phyloP scores from a whole-genome alignment of 1,140 invertebrate species.

The Dufourea novaeangliae region DNA sequence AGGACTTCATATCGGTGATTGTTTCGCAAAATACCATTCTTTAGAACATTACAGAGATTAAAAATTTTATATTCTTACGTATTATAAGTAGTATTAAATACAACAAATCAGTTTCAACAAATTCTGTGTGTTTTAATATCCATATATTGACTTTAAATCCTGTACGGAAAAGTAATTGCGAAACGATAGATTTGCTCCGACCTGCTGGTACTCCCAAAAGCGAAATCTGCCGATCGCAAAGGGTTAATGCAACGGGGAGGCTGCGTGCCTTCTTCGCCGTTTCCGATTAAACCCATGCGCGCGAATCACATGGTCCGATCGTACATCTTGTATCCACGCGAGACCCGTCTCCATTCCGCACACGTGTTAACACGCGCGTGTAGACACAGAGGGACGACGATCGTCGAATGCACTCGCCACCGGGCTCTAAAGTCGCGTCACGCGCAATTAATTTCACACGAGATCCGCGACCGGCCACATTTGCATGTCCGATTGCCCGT shows the following conservation, averaged over 20 bases:
- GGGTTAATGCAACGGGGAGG: neutral
- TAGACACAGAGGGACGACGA: neutral
- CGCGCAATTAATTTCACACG: conserved; percentile 69
- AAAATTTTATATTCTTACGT: too few species aligned
- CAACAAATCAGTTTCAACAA: too few species aligned
- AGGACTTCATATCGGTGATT: too few species aligned
- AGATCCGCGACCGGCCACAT: conserved; percentile 54
- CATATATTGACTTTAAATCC: too few species aligned
- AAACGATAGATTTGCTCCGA: too few species aligned
- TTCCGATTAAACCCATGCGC: conserved; percentile 8
- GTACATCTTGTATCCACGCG: conserved; percentile 34
- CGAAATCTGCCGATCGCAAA: too few species aligned
- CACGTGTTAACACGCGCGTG: conserved; percentile 40
- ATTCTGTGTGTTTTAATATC: too few species aligned
- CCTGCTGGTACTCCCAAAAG: too few species aligned
- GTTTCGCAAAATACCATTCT: too few species aligned
- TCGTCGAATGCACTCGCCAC: conserved; percentile 39
- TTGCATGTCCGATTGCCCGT: conserved; percentile 68
- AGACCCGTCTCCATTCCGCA: conserved; percentile 27
- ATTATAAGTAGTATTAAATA: too few species aligned
- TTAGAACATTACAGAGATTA: too few species aligned
- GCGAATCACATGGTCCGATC: conserved; percentile 10
- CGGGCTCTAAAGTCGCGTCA: conserved; percentile 48
- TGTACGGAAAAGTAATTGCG: too few species aligned
- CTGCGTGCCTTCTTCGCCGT: neutral